phyloP scores from a whole-genome alignment of 2,888 invertebrate genomes.

The Buathra laborator region DNA sequence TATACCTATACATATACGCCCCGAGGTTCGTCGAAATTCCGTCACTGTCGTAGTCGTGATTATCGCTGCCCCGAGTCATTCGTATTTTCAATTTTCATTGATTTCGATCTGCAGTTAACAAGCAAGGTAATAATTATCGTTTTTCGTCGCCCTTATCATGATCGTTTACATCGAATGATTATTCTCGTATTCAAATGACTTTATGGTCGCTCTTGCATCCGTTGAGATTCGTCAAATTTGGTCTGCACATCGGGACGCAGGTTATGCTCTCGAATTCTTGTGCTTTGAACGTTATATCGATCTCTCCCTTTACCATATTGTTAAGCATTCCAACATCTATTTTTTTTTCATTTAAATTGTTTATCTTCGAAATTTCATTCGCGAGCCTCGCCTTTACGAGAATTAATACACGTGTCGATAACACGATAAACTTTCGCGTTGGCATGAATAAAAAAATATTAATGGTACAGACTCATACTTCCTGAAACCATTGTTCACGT shows the following conservation, averaged over 20 bases:
- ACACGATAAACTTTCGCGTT: not conserved
- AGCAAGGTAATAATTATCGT: slow-evolving; percentile 58
- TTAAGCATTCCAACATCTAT: slow-evolving; percentile 21
- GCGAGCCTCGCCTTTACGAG: not conserved
- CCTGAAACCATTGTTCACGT: slow-evolving; percentile 15
- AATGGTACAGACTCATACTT: slow-evolving; percentile 7
- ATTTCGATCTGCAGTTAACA: slow-evolving; percentile 53
- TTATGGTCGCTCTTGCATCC: not conserved
- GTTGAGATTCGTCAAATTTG: slow-evolving; percentile 21
- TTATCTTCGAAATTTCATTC: not conserved
- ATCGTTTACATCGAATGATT: not conserved
- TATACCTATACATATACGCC: not conserved
- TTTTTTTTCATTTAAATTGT: slow-evolving; percentile 33
- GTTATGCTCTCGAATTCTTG: slow-evolving; percentile 62
- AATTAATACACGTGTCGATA: not conserved
- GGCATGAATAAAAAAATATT: not conserved
- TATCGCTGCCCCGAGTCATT: slow-evolving; percentile 38
- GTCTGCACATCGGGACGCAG: slow-evolving; percentile 44
- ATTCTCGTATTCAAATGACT: not conserved
- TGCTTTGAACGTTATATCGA: slow-evolving; percentile 51
- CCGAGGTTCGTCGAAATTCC: slow-evolving; percentile 9
- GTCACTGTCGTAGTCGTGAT: slow-evolving; percentile 21
- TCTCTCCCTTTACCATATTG: slow-evolving; percentile 62
- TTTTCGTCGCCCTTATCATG: not conserved
- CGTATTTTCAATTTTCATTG: slow-evolving; percentile 65